A percentile compares a stretch with the other conserved stretches of the same genome.
phyloP scores from a whole-genome alignment of 2,113 vertebrate species.

The Muntiacus reevesi region DNA sequence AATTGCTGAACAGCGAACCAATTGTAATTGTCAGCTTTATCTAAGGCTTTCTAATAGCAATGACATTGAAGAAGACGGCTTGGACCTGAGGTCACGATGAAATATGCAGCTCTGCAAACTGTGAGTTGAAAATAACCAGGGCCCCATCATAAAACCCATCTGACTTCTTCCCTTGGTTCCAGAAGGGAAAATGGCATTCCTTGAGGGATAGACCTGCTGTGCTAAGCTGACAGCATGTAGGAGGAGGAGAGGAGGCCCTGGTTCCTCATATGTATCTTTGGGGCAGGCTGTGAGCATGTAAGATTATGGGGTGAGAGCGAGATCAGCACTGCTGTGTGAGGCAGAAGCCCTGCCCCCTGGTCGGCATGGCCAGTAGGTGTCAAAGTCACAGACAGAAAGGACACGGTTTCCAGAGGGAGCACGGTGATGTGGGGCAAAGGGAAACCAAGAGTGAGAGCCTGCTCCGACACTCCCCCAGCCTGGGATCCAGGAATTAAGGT shows the following conservation, averaged over 20 bases:
- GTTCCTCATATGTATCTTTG: background rate
- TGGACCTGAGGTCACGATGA: background rate
- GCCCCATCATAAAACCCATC: background rate
- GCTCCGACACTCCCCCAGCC: background rate
- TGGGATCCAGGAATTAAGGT: background rate
- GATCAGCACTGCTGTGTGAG: accelerated
- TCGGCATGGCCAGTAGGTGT: background rate
- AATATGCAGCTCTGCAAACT: background rate
- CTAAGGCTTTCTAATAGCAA: background rate
- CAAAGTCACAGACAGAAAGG: background rate
- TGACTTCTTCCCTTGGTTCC: background rate
- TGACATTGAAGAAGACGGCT: background rate
- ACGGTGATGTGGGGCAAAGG: background rate
- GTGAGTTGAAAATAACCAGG: background rate
- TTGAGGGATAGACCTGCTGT: background rate
- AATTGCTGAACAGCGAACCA: background rate
- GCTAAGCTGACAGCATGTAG: background rate
- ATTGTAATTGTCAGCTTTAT: background rate
- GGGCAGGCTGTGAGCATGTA: background rate
- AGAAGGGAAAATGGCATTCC: background rate
- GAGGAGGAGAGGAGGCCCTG: background rate
- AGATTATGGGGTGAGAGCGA: background rate
- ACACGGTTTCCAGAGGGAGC: background rate
- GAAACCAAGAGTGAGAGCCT: background rate
- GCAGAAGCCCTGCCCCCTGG: background rate